These are phyloP conservation scores for Cacatua alba DNA, from an alignment of 2,113 vertebrate species.

Conservation along the genomic window DNA sequence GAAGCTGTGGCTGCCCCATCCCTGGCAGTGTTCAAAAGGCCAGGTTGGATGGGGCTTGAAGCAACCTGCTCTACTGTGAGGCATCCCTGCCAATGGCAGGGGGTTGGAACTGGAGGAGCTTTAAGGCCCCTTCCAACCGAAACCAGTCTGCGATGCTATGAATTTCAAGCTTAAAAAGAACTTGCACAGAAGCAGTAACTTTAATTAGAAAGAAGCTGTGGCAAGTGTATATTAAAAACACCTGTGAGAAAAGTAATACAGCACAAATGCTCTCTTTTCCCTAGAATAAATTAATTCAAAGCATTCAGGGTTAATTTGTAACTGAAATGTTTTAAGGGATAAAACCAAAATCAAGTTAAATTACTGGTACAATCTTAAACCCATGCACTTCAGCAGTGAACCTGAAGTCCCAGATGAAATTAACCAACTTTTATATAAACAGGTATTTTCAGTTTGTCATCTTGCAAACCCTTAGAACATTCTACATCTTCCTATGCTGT, in stretches of 20 bases:
- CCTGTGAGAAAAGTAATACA: not conserved
- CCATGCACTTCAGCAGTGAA: not conserved
- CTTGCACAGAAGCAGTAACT: fast-evolving
- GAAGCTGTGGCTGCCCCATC: no score
- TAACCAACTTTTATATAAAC: not conserved
- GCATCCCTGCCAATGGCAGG: not conserved
- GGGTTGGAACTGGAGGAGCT: not conserved
- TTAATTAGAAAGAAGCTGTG: not conserved
- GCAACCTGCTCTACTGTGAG: not conserved
- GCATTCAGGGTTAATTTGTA: not conserved
- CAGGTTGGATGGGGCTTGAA: no score
- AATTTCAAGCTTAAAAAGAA: not conserved
- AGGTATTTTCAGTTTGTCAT: not conserved
- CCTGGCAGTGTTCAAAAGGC: no score
- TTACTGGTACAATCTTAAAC: not conserved
- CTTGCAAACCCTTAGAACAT: not conserved
- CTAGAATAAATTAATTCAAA: not conserved
- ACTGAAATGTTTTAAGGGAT: not conserved
- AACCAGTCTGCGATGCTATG: not conserved
- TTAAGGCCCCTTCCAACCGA: not conserved
- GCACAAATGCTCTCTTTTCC: not conserved
- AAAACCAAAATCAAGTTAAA: not conserved
- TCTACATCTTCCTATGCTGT: not conserved
- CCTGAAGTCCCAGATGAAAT: not conserved
- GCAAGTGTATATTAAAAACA: not conserved